A percentile compares a stretch with the other conserved stretches of the same genome.
phyloP scores from a whole-genome alignment of 2,113 vertebrate genomes.

The Monarcha castaneiventris region DNA sequence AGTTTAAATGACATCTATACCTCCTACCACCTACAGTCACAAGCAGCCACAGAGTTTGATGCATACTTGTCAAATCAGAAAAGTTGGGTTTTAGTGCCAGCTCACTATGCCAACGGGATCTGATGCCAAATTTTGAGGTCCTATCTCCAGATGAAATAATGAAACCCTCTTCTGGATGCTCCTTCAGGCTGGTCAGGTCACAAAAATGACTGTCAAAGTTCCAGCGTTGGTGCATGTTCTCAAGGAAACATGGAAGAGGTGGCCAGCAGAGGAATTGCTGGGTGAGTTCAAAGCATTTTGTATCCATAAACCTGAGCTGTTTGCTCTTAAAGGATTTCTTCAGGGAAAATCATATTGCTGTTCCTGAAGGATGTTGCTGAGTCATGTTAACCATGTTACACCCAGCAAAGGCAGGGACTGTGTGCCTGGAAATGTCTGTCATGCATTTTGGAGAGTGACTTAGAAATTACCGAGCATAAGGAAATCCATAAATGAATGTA shows the following conservation, averaged over 20 bases:
- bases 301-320: constrained; percentile 65
- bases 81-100: neutral
- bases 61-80: neutral
- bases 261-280: constrained; percentile 29
- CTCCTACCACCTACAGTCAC: neutral
- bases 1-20: neutral
- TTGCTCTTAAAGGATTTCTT: constrained; percentile 42
- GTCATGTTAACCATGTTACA: constrained; percentile 40
- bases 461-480: constrained; percentile 8
- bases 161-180: neutral
- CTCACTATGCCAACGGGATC: neutral
- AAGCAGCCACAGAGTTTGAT: neutral
- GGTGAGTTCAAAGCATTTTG: constrained; percentile 59
- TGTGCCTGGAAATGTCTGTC: constrained; percentile 31
- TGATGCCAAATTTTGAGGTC: neutral
- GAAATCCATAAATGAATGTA: neutral
- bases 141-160: neutral
- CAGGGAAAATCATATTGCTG: constrained; percentile 12
- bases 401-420: neutral
- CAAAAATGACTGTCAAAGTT: constrained; percentile 20
- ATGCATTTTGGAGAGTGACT: constrained; percentile 40
- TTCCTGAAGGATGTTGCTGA: constrained; percentile 52
- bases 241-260: constrained; percentile 19
- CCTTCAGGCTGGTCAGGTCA: neutral
- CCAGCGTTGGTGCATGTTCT: constrained; percentile 14